These are phyloP conservation scores for Encarsia formosa DNA, from an alignment of 2,888 invertebrate genomes.

Conservation along the genomic window DNA sequence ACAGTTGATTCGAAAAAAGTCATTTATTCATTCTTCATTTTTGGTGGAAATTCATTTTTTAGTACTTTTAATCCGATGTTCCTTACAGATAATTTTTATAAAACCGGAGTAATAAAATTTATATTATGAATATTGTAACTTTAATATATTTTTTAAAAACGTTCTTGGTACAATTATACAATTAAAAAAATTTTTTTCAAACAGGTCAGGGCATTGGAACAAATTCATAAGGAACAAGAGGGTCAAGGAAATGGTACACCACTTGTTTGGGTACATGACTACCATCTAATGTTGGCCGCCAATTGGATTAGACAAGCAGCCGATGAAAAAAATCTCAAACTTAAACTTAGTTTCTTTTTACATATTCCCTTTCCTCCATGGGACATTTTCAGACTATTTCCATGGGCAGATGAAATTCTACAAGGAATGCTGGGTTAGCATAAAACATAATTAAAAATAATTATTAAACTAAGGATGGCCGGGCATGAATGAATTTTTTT, in stretches of 20 bases:
- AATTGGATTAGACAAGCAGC: slow-evolving; percentile 84
- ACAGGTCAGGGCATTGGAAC: slow-evolving; percentile 42
- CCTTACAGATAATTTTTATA: too few species aligned
- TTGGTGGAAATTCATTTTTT: too few species aligned
- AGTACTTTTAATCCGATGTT: too few species aligned
- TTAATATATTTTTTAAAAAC: too few species aligned
- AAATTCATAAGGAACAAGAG: slow-evolving; percentile 41
- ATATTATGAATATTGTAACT: too few species aligned
- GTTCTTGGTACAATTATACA: too few species aligned
- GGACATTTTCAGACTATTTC: slow-evolving; percentile 87
- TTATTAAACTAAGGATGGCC: background rate
- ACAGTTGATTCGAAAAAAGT: too few species aligned
- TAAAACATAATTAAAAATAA: background rate
- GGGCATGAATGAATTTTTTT: background rate
- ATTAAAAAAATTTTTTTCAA: background rate
- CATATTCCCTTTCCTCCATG: slow-evolving; percentile 94
- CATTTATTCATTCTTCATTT: too few species aligned
- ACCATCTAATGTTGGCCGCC: slow-evolving; percentile 88
- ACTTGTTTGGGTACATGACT: slow-evolving; percentile 91
- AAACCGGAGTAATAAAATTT: too few species aligned
- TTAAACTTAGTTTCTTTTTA: slow-evolving; percentile 85
- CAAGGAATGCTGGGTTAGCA: slow-evolving; percentile 81
- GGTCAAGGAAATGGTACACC: slow-evolving; percentile 56
- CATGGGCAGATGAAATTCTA: slow-evolving; percentile 90
- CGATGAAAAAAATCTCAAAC: slow-evolving; percentile 71